Conservation (phyloP, 2,113 vertebrate genomes). For the Pardalotus punctatus region DNA sequence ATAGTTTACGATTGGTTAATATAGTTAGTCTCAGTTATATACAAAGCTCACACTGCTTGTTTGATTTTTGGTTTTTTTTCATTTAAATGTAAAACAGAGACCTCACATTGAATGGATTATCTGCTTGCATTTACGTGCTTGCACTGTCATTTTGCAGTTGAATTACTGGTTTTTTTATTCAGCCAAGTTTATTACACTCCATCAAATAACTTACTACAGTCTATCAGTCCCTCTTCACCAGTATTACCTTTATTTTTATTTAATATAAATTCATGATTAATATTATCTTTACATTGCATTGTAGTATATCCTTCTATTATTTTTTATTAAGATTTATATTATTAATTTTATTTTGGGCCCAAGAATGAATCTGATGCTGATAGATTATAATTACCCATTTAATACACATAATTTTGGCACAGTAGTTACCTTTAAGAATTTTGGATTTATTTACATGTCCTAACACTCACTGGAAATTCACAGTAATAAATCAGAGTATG, state of each 20-base stretch:
- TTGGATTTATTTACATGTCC: background rate
- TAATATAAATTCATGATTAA: background rate
- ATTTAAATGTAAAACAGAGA: background rate
- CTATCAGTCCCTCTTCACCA: background rate
- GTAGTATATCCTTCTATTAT: background rate
- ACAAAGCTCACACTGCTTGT: accelerated
- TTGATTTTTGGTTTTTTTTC: background rate
- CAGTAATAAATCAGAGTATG: background rate
- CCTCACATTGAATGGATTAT: background rate
- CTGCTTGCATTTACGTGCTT: background rate
- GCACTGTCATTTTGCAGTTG: background rate
- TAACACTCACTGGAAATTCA: background rate
- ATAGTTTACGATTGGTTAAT: background rate
- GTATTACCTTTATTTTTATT: background rate
- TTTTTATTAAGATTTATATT: background rate
- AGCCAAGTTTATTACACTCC: background rate
- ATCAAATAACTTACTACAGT: background rate
- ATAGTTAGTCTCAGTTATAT: background rate
- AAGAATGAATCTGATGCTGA: background rate
- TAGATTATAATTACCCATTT: background rate
- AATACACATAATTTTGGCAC: background rate
- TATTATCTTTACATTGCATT: background rate
- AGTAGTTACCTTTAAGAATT: background rate
- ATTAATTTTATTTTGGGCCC: background rate
- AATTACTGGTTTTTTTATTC: background rate